Evolutionary conservation across 2,113 vertebrate genomes (phyloP).

Genomic region (Zosterops pallidus): DNA sequence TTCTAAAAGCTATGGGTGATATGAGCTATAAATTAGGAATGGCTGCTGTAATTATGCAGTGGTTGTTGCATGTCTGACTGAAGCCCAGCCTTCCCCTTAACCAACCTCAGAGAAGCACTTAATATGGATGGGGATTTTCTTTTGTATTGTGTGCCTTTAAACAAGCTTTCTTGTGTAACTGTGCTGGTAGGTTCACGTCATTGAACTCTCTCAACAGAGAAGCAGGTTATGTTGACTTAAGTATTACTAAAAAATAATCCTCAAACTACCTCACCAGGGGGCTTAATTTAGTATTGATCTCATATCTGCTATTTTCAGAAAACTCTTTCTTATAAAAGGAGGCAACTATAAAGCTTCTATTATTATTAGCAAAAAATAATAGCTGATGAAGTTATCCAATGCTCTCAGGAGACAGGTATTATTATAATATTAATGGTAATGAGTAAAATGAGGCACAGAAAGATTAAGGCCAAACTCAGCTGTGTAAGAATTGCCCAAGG

Average conservation of each 20-base stretch:
- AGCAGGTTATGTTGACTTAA: not conserved
- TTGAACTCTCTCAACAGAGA: not conserved
- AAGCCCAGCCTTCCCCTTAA: not conserved
- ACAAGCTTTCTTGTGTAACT: not conserved
- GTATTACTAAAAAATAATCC: not conserved
- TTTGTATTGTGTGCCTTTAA: not conserved
- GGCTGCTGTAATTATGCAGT: not conserved
- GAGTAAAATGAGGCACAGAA: slow-evolving; percentile 15
- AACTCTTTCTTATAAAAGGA: not conserved
- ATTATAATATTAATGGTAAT: slow-evolving; percentile 37
- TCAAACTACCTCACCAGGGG: not conserved
- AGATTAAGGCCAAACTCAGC: not conserved
- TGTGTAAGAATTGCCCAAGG: not conserved
- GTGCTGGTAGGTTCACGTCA: not conserved
- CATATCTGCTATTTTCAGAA: not conserved
- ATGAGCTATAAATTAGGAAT: not conserved
- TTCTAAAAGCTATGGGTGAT: not conserved
- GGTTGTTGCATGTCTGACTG: not conserved
- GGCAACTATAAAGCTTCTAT: not conserved
- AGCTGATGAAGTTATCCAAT: not conserved
- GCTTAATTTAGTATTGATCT: not conserved
- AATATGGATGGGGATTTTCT: not conserved
- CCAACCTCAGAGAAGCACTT: not conserved
- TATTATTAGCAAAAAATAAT: slow-evolving; percentile 15
- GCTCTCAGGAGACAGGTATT: slow-evolving; percentile 22